These are phyloP conservation scores for Mesaphorura yosii DNA, from an alignment of 1,140 invertebrate genomes.

Conservation along the genomic window DNA sequence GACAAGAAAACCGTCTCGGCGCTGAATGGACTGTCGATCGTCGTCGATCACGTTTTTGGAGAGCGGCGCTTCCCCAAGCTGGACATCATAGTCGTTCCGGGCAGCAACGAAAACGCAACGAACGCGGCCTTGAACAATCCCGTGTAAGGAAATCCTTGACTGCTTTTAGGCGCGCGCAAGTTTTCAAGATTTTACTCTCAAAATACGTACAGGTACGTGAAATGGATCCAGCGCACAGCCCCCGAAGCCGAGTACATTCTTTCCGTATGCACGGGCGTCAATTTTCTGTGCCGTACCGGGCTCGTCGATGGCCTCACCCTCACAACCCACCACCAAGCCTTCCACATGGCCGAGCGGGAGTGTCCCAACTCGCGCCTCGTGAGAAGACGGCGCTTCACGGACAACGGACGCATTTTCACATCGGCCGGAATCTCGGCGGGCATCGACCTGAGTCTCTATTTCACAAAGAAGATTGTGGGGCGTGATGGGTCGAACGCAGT, in stretches of 20 bases:
- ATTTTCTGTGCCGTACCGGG: neutral
- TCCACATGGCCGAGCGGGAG: neutral
- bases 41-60: neutral
- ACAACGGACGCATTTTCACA: slow-evolving; percentile 12
- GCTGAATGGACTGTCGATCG: neutral
- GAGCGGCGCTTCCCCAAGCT: slow-evolving; percentile 1
- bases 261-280: slow-evolving; percentile 9
- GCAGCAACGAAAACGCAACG: neutral
- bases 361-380: slow-evolving; percentile 4
- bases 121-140: neutral
- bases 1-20: neutral
- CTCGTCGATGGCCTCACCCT: neutral
- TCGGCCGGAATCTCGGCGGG: slow-evolving; percentile 16
- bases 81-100: slow-evolving; percentile 8
- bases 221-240: neutral
- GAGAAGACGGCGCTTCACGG: slow-evolving; percentile 5
- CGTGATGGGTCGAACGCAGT: neutral
- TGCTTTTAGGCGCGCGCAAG: neutral
- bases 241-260: neutral
- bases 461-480: slow-evolving; percentile 6
- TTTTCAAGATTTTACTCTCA: neutral
- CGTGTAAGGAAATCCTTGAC: neutral
- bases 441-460: slow-evolving; percentile 11
- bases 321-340: slow-evolving; percentile 2
- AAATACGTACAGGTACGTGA: slow-evolving; percentile 2